Base-by-base conservation (phyloP, 2,797 vertebrate genomes). In the Tragelaphus oryx region DNA sequence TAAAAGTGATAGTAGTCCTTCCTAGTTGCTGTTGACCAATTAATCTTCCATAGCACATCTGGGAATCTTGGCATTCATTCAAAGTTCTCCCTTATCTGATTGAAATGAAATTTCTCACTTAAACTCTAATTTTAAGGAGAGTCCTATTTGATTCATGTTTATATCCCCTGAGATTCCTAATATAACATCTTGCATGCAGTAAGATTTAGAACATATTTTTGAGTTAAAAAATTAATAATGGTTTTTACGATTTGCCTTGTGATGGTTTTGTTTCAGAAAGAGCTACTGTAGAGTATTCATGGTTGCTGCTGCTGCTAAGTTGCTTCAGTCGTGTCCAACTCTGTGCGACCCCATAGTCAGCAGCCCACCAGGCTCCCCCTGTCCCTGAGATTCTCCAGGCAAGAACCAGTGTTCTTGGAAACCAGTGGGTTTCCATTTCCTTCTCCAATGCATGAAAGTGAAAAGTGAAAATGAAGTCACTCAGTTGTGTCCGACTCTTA, bases 51-150 rank as follows among this genome's bases (percentile, higher is more conserved):
- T 16, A 75, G 4, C 26, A 60, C 17, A 57, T 20, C 28, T 46
- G 11, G 54, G 48, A 79, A 80, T 62, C 22, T 80, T 90, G 41
- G 65, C 30, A 68, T 20, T 74, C 41, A 18, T 80, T 96, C 48
- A 75, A 80, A 17, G 4, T 41, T 76, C 10, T 86, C 22, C 41
- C 8, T 74, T 57, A 74, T 46, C 11, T 37, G 26, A 52, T 55
- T 24, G 37, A 90, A 93, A 52, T 86, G 8, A 86, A 87, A 68
- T 68, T 90, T 92, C n/a, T 89, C 22, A 62, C 57, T 90, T 93
- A 83, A 92, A 33, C 37, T 91, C 57, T 87, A 50, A 33, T 6
- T 92, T 88, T 83, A 79, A 82, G 54, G 17, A 82, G 28, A 48
- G 33, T 11, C 17, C 24, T 14, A 8, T 55, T 71, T 74, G 11